These are phyloP conservation scores for Carettochelys insculpta DNA, from an alignment of 2,113 vertebrate genomes.

Conservation along the genomic window DNA sequence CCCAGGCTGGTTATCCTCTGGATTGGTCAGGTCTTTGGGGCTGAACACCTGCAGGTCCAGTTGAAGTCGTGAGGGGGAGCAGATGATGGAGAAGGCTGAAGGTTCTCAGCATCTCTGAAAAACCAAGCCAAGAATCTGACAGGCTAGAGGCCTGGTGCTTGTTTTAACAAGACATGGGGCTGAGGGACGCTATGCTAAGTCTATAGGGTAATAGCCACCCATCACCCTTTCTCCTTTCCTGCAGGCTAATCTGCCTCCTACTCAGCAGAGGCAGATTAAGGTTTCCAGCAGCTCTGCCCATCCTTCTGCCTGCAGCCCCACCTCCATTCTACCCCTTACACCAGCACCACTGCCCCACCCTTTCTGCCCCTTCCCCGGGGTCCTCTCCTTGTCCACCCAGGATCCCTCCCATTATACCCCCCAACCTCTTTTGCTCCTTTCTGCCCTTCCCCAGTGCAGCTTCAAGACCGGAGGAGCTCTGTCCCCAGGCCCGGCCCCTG, in stretches of 20 bases:
- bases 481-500: too few relatives aligned
- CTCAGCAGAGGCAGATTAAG: not conserved
- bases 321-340: too few relatives aligned
- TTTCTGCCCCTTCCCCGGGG: too few relatives aligned
- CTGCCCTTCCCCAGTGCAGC: too few relatives aligned
- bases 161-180: not conserved
- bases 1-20: not conserved
- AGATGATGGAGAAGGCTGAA: not conserved
- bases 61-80: not conserved
- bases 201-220: not conserved
- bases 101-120: not conserved
- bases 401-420: too few relatives aligned
- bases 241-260: not conserved
- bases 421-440: too few relatives aligned
- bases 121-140: not conserved
- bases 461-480: too few relatives aligned
- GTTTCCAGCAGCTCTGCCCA: too few relatives aligned
- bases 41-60: not conserved
- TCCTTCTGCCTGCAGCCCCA: too few relatives aligned
- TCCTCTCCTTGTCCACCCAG: too few relatives aligned
- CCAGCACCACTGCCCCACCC: too few relatives aligned
- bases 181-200: constrained; percentile 8
- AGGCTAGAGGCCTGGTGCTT: not conserved
- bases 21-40: not conserved
- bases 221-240: not conserved